Percentiles rank a stretch among this genome's conserved stretches.
Conservation (phyloP, 2,113 vertebrate species). For the Microcebus jonahi region DNA sequence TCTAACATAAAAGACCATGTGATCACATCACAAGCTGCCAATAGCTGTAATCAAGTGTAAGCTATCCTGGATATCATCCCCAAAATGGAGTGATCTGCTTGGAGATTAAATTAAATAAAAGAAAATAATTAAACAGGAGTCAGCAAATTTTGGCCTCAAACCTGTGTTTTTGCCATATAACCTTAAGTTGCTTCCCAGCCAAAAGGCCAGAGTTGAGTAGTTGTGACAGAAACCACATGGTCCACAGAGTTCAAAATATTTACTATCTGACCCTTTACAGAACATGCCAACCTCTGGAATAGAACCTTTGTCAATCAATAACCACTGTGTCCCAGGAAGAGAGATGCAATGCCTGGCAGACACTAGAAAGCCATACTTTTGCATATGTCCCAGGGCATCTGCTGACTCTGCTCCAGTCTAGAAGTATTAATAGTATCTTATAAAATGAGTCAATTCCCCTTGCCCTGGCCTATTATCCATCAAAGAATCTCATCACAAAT, state of each 20-base stretch:
- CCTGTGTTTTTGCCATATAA: neutral
- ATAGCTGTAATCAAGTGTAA: neutral
- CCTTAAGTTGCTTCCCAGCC: neutral
- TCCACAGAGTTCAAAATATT: conserved; percentile 10
- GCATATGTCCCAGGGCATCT: neutral
- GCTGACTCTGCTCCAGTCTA: neutral
- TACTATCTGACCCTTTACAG: neutral
- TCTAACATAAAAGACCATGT: neutral
- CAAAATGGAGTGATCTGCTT: neutral
- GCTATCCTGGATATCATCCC: neutral
- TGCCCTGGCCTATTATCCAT: neutral
- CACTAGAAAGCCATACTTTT: neutral
- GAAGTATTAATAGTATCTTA: neutral
- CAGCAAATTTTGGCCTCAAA: neutral
- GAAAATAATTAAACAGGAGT: neutral
- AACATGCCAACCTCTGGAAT: neutral
- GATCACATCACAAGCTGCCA: neutral
- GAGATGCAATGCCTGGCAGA: neutral
- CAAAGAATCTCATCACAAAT: neutral
- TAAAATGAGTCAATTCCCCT: neutral
- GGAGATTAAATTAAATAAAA: neutral
- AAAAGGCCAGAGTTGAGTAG: neutral
- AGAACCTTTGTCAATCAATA: neutral
- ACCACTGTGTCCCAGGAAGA: neutral
- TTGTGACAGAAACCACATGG: neutral